Evolutionary conservation across 2,888 invertebrate genomes (phyloP).

Genomic region (Buathra laborator): DNA sequence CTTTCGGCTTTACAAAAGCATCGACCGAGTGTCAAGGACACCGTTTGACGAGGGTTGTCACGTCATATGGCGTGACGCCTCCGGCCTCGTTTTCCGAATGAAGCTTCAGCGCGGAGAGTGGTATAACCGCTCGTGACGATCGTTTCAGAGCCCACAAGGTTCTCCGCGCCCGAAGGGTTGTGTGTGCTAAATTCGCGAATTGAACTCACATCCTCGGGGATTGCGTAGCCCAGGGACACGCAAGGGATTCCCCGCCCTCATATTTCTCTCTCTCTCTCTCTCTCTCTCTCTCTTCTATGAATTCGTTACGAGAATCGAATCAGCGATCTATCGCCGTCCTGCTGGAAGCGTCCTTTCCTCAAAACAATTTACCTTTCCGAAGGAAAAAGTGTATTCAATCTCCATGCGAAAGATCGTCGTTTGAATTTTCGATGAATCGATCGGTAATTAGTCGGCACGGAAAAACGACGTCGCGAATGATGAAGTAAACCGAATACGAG

Average conservation of each 20-base stretch:
- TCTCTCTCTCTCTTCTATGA: neutral
- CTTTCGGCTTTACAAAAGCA: neutral
- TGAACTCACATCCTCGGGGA: conserved; percentile 3
- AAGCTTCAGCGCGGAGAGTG: neutral
- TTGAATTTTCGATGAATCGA: too few relatives aligned
- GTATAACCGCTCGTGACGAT: conserved; percentile 4
- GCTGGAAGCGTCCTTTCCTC: neutral
- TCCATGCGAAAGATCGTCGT: too few relatives aligned
- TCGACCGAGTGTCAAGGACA: conserved; percentile 47
- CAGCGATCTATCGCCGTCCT: neutral
- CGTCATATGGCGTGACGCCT: conserved; percentile 54
- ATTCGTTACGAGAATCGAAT: conserved; percentile 3
- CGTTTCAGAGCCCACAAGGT: neutral
- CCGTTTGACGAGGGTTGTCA: conserved; percentile 49
- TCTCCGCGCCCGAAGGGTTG: neutral
- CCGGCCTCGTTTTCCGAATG: conserved; percentile 15
- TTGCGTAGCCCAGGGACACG: neutral
- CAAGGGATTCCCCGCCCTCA: neutral
- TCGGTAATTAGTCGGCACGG: too few relatives aligned
- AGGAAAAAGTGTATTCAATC: neutral
- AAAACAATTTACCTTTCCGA: neutral
- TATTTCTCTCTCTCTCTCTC: too few relatives aligned
- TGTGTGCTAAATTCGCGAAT: conserved; percentile 4
- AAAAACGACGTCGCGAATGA: too few relatives aligned
- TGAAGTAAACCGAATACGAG: too few relatives aligned